Percentiles rank a stretch among this genome's conserved stretches.
phyloP scores from a whole-genome alignment of 2,888 invertebrate genomes.

The Platycheirus albimanus region DNA sequence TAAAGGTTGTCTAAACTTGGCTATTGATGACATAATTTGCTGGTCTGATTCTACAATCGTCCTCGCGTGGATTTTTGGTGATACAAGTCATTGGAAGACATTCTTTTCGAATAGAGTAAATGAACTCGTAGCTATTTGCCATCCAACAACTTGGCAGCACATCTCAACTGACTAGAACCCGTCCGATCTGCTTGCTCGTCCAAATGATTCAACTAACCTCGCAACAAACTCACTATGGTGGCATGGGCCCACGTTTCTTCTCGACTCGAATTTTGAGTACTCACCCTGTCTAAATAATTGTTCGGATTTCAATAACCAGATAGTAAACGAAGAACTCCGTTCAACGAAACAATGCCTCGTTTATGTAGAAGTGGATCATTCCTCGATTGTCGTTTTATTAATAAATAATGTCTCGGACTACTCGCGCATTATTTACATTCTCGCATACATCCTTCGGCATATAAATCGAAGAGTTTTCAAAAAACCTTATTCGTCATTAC shows the following conservation, averaged over 20 bases:
- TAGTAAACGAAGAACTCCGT: conserved; percentile 11
- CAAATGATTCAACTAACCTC: neutral
- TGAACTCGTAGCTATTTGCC: conserved; percentile 1
- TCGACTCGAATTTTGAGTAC: conserved; percentile 45
- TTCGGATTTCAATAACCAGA: conserved; percentile 8
- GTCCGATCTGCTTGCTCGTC: neutral
- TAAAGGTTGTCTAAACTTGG: neutral
- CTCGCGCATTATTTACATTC: conserved; percentile 13
- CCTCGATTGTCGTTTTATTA: neutral
- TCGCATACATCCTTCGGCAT: conserved; percentile 10
- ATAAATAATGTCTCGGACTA: conserved; percentile 10
- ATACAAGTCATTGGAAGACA: conserved; percentile 6
- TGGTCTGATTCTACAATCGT: conserved; percentile 16
- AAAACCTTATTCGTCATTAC: neutral
- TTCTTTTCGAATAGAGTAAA: conserved; percentile 13
- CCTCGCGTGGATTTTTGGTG: conserved; percentile 10
- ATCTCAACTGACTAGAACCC: neutral
- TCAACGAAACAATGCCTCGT: conserved; percentile 4
- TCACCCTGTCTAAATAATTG: conserved; percentile 3
- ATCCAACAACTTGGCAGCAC: neutral
- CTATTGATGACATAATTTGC: conserved; percentile 2
- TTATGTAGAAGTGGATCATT: neutral
- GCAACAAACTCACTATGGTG: neutral
- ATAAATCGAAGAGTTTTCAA: conserved; percentile 22
- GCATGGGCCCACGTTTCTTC: conserved; percentile 3